phyloP scores from a whole-genome alignment of 2,888 invertebrate genomes.

The Eumerus sabulonum region DNA sequence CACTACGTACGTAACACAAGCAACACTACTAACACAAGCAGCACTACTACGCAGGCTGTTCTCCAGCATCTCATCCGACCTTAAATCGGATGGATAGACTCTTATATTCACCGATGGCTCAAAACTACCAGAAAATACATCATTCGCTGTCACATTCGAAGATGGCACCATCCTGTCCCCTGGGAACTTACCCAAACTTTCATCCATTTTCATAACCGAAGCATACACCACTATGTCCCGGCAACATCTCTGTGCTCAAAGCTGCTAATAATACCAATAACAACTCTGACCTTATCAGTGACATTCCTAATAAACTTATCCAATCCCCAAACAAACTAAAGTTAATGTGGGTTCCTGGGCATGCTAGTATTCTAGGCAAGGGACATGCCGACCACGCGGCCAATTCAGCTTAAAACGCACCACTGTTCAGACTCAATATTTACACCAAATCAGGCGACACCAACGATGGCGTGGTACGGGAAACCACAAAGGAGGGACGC shows the following conservation, averaged over 20 bases:
- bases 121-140: slow-evolving; percentile 27
- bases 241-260: slow-evolving; percentile 40
- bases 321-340: slow-evolving; percentile 27
- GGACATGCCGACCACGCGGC: slow-evolving; percentile 22
- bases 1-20: background rate
- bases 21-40: slow-evolving; percentile 9
- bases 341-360: slow-evolving; percentile 42
- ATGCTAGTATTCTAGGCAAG: slow-evolving; percentile 27
- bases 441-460: slow-evolving; percentile 11
- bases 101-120: slow-evolving; percentile 32
- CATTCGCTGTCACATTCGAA: slow-evolving; percentile 38
- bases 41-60: slow-evolving; percentile 1
- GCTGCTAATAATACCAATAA: slow-evolving; percentile 33
- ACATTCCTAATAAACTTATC: slow-evolving; percentile 17
- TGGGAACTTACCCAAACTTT: slow-evolving; percentile 17
- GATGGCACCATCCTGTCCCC: slow-evolving; percentile 24
- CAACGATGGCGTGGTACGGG: no score
- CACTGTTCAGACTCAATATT: slow-evolving; percentile 4
- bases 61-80: background rate
- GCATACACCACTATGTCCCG: slow-evolving; percentile 48
- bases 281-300: slow-evolving; percentile 17
- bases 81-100: slow-evolving; percentile 18
- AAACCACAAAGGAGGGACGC: no score
- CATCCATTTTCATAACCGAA: slow-evolving; percentile 45
- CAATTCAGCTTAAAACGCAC: slow-evolving; percentile 7